Conservation (phyloP, 2,797 vertebrate species). For the Pteropus rufus region DNA sequence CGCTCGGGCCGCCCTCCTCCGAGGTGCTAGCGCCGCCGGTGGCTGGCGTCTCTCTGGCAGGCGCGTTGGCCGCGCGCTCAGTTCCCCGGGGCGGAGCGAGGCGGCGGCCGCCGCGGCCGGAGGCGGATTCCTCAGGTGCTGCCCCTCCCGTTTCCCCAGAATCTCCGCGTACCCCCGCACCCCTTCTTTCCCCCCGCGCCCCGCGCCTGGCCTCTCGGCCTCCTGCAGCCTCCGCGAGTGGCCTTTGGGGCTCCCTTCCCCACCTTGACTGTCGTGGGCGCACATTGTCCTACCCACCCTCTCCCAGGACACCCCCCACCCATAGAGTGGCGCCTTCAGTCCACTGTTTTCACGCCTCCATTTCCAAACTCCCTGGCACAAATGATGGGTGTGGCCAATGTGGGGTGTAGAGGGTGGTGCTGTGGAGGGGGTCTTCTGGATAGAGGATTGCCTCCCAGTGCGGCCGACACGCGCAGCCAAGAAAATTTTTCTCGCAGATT, state of each 20-base stretch:
- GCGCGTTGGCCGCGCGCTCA: constrained; percentile 54
- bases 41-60: constrained; percentile 64
- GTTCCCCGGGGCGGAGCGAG: constrained; percentile 72
- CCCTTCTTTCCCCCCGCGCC: too few relatives aligned
- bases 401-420: neutral
- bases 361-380: neutral
- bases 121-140: constrained; percentile 80
- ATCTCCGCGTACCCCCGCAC: neutral
- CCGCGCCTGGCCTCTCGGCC: neutral
- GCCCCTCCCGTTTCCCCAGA: constrained; percentile 77
- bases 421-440: neutral
- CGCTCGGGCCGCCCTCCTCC: neutral
- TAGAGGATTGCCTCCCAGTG: neutral
- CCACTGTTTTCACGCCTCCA: neutral
- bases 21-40: constrained; percentile 53
- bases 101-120: constrained; percentile 65
- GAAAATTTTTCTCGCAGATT: neutral
- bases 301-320: neutral
- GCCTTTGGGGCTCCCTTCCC: neutral
- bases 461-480: neutral
- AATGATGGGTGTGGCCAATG: neutral
- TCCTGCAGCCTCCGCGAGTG: neutral
- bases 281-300: neutral
- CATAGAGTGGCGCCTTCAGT: neutral
- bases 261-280: neutral